Conservation (phyloP, 2,113 vertebrate genomes). For the Sinocyclocheilus anophthalmus region DNA sequence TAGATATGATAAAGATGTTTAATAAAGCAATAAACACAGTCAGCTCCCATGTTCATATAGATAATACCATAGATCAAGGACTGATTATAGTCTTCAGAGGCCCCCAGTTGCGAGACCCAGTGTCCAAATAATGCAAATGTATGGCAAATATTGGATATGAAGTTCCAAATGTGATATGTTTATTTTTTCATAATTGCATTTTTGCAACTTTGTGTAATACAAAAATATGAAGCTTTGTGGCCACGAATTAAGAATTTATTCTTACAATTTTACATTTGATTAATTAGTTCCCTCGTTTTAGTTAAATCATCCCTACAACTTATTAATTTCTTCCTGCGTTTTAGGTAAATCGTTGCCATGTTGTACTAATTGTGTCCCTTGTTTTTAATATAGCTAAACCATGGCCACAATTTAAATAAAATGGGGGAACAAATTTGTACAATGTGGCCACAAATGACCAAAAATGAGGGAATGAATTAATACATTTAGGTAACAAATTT, state of each 20-base stretch:
- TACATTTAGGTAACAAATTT: too few species aligned
- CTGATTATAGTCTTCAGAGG: background rate
- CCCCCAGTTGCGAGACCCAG: background rate
- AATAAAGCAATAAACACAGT: background rate
- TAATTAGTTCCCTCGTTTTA: too few species aligned
- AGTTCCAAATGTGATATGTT: background rate
- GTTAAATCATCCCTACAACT: too few species aligned
- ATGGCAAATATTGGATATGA: background rate
- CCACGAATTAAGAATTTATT: background rate
- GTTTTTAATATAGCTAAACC: too few species aligned
- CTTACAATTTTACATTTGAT: too few species aligned
- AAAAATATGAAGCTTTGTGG: background rate
- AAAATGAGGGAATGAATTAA: too few species aligned
- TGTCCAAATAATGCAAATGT: background rate
- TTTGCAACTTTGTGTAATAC: background rate
- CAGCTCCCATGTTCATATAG: background rate
- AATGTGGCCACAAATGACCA: too few species aligned
- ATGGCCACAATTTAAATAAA: too few species aligned
- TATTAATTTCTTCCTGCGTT: too few species aligned
- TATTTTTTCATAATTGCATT: background rate
- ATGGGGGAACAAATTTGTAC: too few species aligned
- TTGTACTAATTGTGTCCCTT: too few species aligned
- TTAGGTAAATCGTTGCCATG: too few species aligned
- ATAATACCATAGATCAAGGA: background rate
- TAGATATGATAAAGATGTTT: background rate